These are phyloP conservation scores for Dasyornis broadbenti DNA, from an alignment of 2,113 vertebrate species.

Conservation along the genomic window DNA sequence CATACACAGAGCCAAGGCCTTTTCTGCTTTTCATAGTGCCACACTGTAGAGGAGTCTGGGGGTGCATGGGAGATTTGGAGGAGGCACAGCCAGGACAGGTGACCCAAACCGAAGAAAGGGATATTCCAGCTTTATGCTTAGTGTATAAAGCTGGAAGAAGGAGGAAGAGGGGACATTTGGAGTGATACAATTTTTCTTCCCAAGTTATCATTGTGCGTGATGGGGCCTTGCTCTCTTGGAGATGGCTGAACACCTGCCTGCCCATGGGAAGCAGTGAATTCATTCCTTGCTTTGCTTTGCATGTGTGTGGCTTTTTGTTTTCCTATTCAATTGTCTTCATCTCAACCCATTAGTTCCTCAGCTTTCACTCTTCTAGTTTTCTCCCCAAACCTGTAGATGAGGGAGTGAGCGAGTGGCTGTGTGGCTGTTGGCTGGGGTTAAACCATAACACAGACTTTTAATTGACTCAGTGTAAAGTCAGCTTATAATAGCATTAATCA, in stretches of 20 bases:
- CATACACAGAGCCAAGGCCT: background rate
- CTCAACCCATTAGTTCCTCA: background rate
- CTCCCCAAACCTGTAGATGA: background rate
- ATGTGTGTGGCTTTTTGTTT: background rate
- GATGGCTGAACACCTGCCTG: background rate
- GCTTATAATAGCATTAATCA: background rate
- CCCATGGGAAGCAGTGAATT: background rate
- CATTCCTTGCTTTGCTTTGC: background rate
- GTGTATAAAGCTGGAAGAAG: background rate
- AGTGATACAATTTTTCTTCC: background rate
- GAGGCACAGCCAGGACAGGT: background rate
- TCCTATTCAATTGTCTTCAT: background rate
- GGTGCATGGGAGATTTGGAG: background rate
- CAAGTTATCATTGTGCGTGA: accelerated
- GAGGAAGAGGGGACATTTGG: background rate
- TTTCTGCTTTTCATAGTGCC: accelerated
- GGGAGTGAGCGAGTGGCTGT: background rate
- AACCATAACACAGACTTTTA: background rate
- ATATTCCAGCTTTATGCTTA: background rate
- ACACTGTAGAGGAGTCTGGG: accelerated
- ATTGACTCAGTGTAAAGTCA: background rate
- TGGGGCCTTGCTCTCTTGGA: background rate
- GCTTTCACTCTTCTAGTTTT: background rate
- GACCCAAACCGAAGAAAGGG: background rate
- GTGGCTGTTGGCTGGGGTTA: background rate